Conservation (phyloP, 2,888 invertebrate genomes). For the Dryomyza anilis region DNA sequence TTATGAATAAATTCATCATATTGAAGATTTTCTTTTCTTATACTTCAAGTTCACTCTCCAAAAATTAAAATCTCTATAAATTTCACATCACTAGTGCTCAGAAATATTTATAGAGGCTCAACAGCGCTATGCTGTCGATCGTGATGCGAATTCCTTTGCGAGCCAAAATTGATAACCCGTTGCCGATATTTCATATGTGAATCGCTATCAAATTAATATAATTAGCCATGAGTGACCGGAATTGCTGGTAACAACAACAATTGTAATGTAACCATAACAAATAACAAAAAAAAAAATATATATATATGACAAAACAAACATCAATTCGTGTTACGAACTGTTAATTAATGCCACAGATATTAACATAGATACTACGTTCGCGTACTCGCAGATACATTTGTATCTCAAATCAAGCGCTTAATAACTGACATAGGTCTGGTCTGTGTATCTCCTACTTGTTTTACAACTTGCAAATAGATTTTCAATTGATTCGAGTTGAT, state of each 20-base stretch:
- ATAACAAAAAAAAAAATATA: neutral
- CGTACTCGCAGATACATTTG: too few relatives aligned
- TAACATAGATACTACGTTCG: neutral
- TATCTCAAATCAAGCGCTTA: neutral
- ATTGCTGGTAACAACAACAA: constrained; percentile 29
- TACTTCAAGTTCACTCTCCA: too few relatives aligned
- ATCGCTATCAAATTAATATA: constrained; percentile 29
- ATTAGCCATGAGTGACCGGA: constrained; percentile 36
- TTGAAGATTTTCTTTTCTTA: too few relatives aligned
- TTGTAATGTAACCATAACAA: neutral
- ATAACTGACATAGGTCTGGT: constrained; percentile 13
- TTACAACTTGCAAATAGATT: constrained; percentile 8
- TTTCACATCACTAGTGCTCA: too few relatives aligned
- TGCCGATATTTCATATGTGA: constrained; percentile 6
- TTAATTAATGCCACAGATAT: constrained; percentile 11
- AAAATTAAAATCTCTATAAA: too few relatives aligned
- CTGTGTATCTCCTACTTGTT: neutral
- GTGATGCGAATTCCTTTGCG: neutral
- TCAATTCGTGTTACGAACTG: neutral
- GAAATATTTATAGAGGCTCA: too few relatives aligned
- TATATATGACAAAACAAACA: neutral
- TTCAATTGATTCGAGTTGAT: constrained; percentile 12
- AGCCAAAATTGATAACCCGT: constrained; percentile 12
- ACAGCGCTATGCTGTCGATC: neutral
- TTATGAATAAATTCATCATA: too few relatives aligned